Percentiles rank a stretch among this genome's conserved stretches.
Evolutionary conservation across 2,888 invertebrate genomes (phyloP).

Genomic region (Caenorhabditis angaria): DNA sequence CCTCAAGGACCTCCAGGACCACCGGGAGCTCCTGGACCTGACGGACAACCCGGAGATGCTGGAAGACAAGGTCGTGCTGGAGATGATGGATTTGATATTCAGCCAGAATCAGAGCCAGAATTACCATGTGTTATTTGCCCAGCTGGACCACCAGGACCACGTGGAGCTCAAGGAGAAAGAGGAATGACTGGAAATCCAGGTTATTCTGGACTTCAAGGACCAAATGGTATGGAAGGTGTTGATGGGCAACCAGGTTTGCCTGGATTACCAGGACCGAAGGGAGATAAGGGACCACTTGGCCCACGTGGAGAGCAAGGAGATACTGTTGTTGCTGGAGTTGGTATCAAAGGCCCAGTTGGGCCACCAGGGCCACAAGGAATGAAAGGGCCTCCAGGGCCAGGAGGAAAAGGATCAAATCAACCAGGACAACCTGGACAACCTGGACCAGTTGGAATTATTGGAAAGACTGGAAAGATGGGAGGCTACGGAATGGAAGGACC

Average conservation of each 20-base stretch:
- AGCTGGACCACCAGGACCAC: constrained; percentile 70
- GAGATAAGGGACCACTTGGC: constrained; percentile 56
- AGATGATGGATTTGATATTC: constrained; percentile 69
- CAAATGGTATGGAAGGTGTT: constrained; percentile 62
- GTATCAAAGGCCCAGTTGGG: constrained; percentile 66
- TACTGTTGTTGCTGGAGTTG: constrained; percentile 65
- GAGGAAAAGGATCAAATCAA: constrained; percentile 52
- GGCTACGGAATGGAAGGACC: constrained; percentile 62
- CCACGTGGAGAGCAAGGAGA: constrained; percentile 60
- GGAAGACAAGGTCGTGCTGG: constrained; percentile 64
- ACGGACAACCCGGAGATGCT: constrained; percentile 66
- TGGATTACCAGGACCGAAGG: constrained; percentile 56
- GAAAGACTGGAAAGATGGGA: constrained; percentile 59
- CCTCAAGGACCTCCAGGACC: constrained; percentile 70
- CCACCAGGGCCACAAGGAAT: constrained; percentile 65
- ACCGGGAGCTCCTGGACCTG: constrained; percentile 65
- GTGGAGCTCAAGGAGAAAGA: constrained; percentile 71
- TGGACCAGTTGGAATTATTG: constrained; percentile 62
- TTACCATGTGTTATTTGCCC: constrained; percentile 71
- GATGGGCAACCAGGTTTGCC: constrained; percentile 58
- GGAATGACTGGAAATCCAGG: constrained; percentile 64
- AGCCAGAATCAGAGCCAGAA: constrained; percentile 68
- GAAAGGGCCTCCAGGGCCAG: constrained; percentile 62
- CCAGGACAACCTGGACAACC: constrained; percentile 61
- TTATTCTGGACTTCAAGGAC: constrained; percentile 55